A percentile compares a stretch with the other conserved stretches of the same genome.
Conservation (phyloP, 2,888 invertebrate genomes). For the Encarsia formosa region DNA sequence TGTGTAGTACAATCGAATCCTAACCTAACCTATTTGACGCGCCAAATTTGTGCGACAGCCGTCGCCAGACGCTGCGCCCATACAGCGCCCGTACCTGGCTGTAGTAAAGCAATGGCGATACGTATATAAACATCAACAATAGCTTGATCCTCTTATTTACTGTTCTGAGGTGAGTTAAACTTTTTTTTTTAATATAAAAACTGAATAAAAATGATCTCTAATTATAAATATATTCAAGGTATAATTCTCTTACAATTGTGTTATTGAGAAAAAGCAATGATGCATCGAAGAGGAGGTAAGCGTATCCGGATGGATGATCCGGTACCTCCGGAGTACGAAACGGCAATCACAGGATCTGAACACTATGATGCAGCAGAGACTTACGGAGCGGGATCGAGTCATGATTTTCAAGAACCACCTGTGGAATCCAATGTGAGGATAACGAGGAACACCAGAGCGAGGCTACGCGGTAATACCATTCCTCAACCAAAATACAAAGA, state of each 20-base stretch:
- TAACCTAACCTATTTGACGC: too few species aligned
- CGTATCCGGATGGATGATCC: constrained; percentile 90
- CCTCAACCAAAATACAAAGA: constrained; percentile 49
- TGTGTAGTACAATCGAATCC: too few species aligned
- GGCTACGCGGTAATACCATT: constrained; percentile 47
- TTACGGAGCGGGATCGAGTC: constrained; percentile 45
- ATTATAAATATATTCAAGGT: too few species aligned
- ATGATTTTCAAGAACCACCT: constrained; percentile 26
- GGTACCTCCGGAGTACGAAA: constrained; percentile 78
- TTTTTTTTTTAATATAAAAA: too few species aligned
- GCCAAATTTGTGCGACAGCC: too few species aligned
- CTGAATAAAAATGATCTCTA: too few species aligned
- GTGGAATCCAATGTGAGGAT: constrained; percentile 48
- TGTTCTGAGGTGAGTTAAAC: neutral
- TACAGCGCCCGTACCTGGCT: too few species aligned
- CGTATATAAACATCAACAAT: neutral
- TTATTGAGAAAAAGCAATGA: constrained; percentile 45
- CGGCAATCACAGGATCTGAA: constrained; percentile 60
- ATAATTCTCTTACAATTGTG: neutral
- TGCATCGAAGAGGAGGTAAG: constrained; percentile 85
- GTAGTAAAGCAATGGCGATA: neutral
- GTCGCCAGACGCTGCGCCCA: too few species aligned
- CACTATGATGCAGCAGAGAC: constrained; percentile 56
- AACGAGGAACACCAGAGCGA: constrained; percentile 50
- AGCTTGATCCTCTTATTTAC: neutral